Conservation (phyloP, 2,113 vertebrate species). For the Mastomys natalensis region DNA sequence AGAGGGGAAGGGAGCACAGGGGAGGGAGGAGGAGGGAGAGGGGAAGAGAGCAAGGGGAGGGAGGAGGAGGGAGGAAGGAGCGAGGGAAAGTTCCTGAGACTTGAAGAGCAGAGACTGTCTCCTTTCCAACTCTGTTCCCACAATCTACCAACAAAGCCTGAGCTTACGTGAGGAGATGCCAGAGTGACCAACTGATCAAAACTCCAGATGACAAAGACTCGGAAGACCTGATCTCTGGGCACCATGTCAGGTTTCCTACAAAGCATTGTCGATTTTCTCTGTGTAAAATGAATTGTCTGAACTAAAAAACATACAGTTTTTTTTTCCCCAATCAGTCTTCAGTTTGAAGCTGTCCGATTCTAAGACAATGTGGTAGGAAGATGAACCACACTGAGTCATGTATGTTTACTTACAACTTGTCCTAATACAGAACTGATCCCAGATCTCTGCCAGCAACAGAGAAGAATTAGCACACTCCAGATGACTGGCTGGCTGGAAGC, state of each 20-base stretch:
- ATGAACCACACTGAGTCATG: constrained; percentile 2
- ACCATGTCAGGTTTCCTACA: background rate
- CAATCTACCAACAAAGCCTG: background rate
- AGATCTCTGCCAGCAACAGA: constrained; percentile 62
- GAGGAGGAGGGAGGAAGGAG: too few relatives aligned
- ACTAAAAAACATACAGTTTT: background rate
- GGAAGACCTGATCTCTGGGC: background rate
- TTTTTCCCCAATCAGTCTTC: background rate
- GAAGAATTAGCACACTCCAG: constrained; percentile 60
- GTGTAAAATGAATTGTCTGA: background rate
- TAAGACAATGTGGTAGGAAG: background rate
- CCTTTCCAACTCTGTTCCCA: background rate
- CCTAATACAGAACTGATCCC: constrained; percentile 47
- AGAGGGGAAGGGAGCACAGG: too few relatives aligned
- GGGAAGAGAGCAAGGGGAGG: too few relatives aligned
- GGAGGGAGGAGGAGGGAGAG: background rate
- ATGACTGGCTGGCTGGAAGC: constrained; percentile 59
- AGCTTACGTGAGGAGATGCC: background rate
- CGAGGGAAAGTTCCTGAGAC: background rate
- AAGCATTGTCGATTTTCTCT: background rate
- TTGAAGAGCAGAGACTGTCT: background rate
- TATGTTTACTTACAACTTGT: constrained; percentile 72
- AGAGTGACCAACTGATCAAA: background rate
- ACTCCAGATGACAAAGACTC: background rate
- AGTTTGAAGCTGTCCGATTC: constrained; percentile 19